Percentiles rank a stretch among this genome's conserved stretches.
phyloP scores from a whole-genome alignment of 1,140 invertebrate genomes.

The Lutraria rhynchaena region DNA sequence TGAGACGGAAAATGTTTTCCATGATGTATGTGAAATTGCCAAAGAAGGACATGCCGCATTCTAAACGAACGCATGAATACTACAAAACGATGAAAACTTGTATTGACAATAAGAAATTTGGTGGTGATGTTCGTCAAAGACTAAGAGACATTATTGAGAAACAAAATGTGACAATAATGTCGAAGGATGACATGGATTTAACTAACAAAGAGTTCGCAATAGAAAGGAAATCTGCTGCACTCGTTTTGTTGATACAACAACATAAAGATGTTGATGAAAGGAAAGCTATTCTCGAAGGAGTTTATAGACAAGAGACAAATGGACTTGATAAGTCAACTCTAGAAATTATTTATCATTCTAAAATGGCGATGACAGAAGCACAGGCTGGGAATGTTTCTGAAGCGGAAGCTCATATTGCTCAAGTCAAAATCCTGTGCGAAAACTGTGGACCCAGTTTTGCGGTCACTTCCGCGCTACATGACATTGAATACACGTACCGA shows the following conservation, averaged over 20 bases:
- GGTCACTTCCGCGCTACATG: neutral
- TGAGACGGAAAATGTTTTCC: neutral
- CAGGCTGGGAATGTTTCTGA: neutral
- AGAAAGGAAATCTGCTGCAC: constrained; percentile 1
- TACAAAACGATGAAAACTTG: constrained; percentile 10
- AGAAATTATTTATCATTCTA: constrained; percentile 27
- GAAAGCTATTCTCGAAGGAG: neutral
- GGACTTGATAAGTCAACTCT: constrained; percentile 3
- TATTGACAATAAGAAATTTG: neutral
- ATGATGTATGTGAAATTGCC: neutral
- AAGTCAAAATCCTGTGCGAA: neutral
- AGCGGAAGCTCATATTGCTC: constrained; percentile 11
- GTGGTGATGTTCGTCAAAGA: neutral
- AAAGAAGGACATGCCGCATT: constrained; percentile 10
- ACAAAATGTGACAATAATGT: constrained; percentile 6
- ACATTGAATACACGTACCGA: constrained; percentile 19
- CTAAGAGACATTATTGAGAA: neutral
- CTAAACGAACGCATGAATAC: constrained; percentile 15
- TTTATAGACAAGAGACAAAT: neutral
- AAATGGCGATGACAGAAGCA: constrained; percentile 25
- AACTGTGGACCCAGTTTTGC: constrained; percentile 13
- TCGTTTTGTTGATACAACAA: constrained; percentile 10
- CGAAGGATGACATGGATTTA: neutral
- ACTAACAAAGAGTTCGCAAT: constrained; percentile 10
- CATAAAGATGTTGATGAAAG: constrained; percentile 11